phyloP scores from a whole-genome alignment of 2,888 invertebrate species.

The Nephrotoma appendiculata region DNA sequence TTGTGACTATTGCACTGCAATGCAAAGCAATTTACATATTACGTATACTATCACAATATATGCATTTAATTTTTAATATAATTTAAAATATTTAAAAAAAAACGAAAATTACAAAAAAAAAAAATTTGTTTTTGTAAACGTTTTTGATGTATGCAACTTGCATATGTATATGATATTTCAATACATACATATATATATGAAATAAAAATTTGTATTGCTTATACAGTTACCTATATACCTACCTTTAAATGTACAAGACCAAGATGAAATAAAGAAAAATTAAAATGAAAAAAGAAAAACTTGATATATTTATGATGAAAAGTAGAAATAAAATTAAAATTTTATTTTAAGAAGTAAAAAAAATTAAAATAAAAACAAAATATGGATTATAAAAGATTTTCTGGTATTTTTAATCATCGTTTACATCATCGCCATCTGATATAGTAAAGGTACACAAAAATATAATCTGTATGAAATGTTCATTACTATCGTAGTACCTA shows the following conservation, averaged over 20 bases:
- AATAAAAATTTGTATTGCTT: background rate
- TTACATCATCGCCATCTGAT: background rate
- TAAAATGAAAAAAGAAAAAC: background rate
- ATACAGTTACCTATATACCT: background rate
- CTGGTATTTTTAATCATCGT: background rate
- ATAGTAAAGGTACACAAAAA: too few relatives aligned
- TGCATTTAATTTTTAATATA: background rate
- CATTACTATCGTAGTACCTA: too few relatives aligned
- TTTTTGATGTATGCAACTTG: background rate
- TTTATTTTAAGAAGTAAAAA: background rate
- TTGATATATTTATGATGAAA: background rate
- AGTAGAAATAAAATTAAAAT: background rate
- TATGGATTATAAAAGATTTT: background rate
- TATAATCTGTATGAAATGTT: too few relatives aligned
- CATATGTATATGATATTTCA: background rate
- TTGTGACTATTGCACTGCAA: background rate
- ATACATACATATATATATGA: background rate
- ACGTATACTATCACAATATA: background rate
- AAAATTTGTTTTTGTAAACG: background rate
- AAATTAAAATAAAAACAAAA: background rate
- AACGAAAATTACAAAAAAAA: background rate
- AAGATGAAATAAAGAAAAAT: background rate
- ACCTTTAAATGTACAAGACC: background rate
- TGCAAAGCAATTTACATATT: background rate
- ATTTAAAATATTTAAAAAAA: background rate